Evolutionary conservation across 2,797 vertebrate genomes (phyloP).

Genomic region (Anomalospiza imberbis): DNA sequence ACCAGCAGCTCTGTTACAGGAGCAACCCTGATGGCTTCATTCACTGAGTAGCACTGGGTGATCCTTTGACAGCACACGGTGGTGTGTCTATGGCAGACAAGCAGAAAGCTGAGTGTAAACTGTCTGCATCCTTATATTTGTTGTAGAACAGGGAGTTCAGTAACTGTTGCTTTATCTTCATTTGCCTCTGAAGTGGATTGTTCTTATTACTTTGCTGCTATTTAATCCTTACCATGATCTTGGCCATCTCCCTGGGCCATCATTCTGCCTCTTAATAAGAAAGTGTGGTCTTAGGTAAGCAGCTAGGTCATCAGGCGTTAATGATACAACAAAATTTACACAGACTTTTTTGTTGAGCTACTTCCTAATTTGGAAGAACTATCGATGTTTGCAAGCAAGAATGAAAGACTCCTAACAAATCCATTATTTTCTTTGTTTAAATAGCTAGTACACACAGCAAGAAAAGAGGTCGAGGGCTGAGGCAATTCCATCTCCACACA

Average conservation of each 20-base stretch:
- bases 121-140: neutral
- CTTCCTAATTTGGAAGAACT: neutral
- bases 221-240: neutral
- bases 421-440: neutral
- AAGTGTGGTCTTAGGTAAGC: neutral
- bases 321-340: neutral
- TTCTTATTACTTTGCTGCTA: neutral
- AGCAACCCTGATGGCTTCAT: neutral
- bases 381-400: neutral
- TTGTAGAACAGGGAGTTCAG: neutral
- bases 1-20: neutral
- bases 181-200: neutral
- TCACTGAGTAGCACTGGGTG: neutral
- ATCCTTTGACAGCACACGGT: rapidly evolving
- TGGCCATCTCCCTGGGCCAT: neutral
- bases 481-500: neutral
- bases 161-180: neutral
- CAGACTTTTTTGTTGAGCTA: neutral
- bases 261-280: neutral
- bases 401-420: neutral
- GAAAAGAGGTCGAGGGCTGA: neutral
- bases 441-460: neutral
- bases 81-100: neutral
- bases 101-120: rapidly evolving
- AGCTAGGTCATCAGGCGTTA: neutral